Percentiles rank a stretch among this genome's conserved stretches.
Evolutionary conservation across 2,888 invertebrate species (phyloP).

Genomic region (Sericinus montela): DNA sequence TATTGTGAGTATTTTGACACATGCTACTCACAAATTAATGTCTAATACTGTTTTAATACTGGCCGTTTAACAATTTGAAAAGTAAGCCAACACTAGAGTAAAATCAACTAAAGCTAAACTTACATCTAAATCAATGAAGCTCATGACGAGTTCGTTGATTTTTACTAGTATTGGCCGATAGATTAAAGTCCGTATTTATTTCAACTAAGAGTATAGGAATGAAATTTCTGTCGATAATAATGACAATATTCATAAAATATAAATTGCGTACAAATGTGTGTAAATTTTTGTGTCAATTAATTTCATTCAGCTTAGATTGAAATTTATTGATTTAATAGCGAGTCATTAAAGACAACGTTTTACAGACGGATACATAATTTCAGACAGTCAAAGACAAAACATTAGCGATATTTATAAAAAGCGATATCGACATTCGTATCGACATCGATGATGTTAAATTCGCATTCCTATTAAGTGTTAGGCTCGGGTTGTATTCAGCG

Average conservation of each 20-base stretch:
- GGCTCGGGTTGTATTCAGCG: conserved; percentile 33
- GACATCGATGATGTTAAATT: too few relatives aligned
- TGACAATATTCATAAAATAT: background rate
- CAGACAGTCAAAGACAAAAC: too few relatives aligned
- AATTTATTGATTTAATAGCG: too few relatives aligned
- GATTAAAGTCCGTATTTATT: background rate
- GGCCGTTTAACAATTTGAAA: conserved; percentile 33
- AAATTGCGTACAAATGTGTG: too few relatives aligned
- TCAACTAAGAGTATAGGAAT: background rate
- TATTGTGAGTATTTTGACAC: conserved; percentile 42
- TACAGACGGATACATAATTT: too few relatives aligned
- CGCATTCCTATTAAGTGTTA: too few relatives aligned
- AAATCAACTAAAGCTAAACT: conserved; percentile 14
- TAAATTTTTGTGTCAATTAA: too few relatives aligned
- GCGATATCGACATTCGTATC: too few relatives aligned
- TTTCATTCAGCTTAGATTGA: too few relatives aligned
- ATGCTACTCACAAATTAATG: conserved; percentile 16
- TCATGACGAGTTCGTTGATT: conserved; percentile 11
- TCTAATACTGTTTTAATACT: conserved; percentile 57
- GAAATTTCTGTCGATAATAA: background rate
- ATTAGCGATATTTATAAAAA: too few relatives aligned
- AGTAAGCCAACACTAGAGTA: conserved; percentile 17
- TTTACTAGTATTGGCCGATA: conserved; percentile 7
- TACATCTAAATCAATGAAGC: conserved; percentile 9
- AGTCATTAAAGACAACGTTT: too few relatives aligned